Evolutionary conservation across 2,113 vertebrate genomes (phyloP), one percentile per base, ranked within the genome.

Genomic region (Amazona guildingii): DNA sequence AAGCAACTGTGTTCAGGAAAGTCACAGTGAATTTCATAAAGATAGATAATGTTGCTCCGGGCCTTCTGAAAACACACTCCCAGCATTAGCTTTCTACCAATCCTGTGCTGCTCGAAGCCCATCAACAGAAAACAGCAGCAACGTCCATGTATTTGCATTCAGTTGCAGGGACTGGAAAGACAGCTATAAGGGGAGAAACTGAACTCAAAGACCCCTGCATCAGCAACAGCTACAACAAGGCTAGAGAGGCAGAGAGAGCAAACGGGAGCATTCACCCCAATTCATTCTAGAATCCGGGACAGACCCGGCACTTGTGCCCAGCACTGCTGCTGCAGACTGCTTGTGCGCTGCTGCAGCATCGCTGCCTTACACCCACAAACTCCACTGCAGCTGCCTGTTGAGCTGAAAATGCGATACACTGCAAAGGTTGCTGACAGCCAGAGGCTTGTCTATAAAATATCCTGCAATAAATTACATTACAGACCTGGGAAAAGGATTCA

Each of bases 391-490:
- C 92, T 82, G 87, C 89, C 93, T 94, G 90, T 91, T 94, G 89
- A 95, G 87, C 83, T 91, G 61, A 77, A 90, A 95, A 95, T 76
- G 2, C 52, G 83, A 95, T 84, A 80, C 46, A 55, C 78, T 31
- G 88, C 73, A 93, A 95, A 95, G 92, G 90, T 2, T 94, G 81
- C 83, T 79, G 94, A 83, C 81, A 91, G 89, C 82, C 93, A 93
- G 74, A 73, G 86, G 96, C 83, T 74, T 69, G 76, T 66, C 96
- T 88, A 62, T 85, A 93, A 91, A 79, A 93, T 83, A 95, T 76
- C 90, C 92, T 88, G 68, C 73, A 94, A 94, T 94, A 96, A 96
- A 95, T 94, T 94, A 92, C 76, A 63, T 75, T 90, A 83, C 94
- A 94, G 94, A 75, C 37, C 51, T 39, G 70, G 76, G 86, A 92